Base-by-base conservation (phyloP, 2,797 vertebrate species). In the Carapus acus region DNA sequence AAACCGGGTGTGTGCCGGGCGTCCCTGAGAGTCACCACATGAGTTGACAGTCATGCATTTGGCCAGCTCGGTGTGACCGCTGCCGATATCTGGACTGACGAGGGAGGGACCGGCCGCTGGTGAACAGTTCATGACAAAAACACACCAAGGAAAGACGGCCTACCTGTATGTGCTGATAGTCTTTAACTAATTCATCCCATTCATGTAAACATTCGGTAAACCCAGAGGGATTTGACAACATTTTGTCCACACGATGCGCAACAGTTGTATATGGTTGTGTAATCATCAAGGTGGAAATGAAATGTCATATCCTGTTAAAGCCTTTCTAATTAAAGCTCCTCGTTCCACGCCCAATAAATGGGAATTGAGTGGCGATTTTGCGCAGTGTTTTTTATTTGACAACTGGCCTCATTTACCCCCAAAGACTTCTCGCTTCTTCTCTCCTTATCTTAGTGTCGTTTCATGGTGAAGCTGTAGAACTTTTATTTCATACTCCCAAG, bases 131-230 rank as follows among this genome's bases (percentile, higher is more conserved):
- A 17, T 13, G 14, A 15, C 2, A 15, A 3, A n/a, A 4, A 13
- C 4, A 15, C 13, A 36, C 34, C n/a, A 36, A 36, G 13, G n/a
- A 36, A 4, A 36, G 34, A n/a, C 3, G 14, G 13, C 67, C 80
- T 52, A 94, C 94, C 91, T 95, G 94, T 29, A 93, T 88, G 50
- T 87, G 85, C 55, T 91, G 90, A 80, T 89, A 93, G 73, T 91
- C 90, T 63, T 88, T 91, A 78, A 94, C 91, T 65, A 96, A 81
- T 65, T 90, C 90, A 24, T 88, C 86, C 94, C 94, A 97, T 74
- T 97, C 93, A 23, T 88, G 86, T 51, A 93, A 68, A 71, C 92
- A 96, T 62, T 94, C 92, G 1, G 21, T 21, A 0, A 87, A 61
- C 27, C 78, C 74, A 2, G 50, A 43, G 0, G 85, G 85, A 45